Evolutionary conservation across 1,140 invertebrate species (phyloP).

Genomic region (Drosophila mojavensis): DNA sequence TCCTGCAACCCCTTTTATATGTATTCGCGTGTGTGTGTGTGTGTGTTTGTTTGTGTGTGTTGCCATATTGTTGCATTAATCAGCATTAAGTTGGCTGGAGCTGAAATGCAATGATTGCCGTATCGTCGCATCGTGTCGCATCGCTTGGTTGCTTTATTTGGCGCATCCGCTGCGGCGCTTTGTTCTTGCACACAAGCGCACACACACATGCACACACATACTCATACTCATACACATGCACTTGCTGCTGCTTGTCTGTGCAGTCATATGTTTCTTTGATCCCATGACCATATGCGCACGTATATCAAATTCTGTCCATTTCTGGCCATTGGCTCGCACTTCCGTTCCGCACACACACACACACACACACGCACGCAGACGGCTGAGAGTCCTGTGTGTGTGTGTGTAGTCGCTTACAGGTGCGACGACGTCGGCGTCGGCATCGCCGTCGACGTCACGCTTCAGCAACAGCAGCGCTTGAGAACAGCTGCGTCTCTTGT

Average conservation of each 20-base stretch:
- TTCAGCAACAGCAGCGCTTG: conserved; percentile 25
- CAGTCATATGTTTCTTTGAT: conserved; percentile 53
- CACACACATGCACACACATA: conserved; percentile 20
- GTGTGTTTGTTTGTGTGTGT: conserved; percentile 3
- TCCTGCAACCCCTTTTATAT: neutral
- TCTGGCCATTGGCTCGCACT: conserved; percentile 76
- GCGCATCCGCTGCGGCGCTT: conserved; percentile 45
- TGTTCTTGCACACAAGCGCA: conserved; percentile 19
- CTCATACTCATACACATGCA: neutral
- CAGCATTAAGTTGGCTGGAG: conserved; percentile 46
- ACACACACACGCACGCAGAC: neutral
- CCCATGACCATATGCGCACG: conserved; percentile 59
- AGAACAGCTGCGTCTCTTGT: conserved; percentile 57
- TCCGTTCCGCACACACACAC: conserved; percentile 45
- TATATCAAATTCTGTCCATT: conserved; percentile 70
- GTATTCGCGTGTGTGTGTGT: neutral
- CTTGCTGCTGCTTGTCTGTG: neutral
- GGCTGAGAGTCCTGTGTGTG: conserved; percentile 14
- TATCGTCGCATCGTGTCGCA: conserved; percentile 25
- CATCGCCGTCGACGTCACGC: conserved; percentile 32
- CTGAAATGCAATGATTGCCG: conserved; percentile 26
- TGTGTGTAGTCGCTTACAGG: conserved; percentile 52
- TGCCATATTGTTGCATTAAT: conserved; percentile 55
- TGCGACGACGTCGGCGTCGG: conserved; percentile 33
- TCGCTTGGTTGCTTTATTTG: conserved; percentile 40